These are phyloP conservation scores for Rhinoderma darwinii DNA, from an alignment of 2,113 vertebrate genomes.

Conservation along the genomic window DNA sequence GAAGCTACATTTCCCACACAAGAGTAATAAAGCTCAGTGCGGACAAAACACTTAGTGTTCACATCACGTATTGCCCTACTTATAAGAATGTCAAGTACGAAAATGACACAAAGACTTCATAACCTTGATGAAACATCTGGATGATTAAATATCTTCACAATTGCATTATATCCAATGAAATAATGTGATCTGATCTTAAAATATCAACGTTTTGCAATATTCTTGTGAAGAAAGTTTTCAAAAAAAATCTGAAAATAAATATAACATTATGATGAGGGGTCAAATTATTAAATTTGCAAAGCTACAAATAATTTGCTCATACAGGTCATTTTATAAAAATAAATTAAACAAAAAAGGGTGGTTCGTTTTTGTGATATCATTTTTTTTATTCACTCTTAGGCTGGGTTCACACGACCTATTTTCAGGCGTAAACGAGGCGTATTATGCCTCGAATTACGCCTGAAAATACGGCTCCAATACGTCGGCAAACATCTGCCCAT, in stretches of 20 bases:
- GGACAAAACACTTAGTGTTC: slow-evolving; percentile 10
- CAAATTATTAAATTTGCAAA: too few relatives aligned
- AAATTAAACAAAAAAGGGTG: too few relatives aligned
- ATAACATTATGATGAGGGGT: neutral
- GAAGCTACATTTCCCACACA: neutral
- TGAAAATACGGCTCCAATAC: too few relatives aligned
- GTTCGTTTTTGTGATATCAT: too few relatives aligned
- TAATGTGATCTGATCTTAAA: neutral
- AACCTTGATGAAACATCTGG: slow-evolving; percentile 49
- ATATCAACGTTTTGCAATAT: neutral
- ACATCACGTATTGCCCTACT: slow-evolving; percentile 18
- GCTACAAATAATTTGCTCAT: too few relatives aligned
- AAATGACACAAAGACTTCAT: slow-evolving; percentile 19
- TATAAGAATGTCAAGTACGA: slow-evolving; percentile 30
- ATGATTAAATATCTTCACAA: slow-evolving; percentile 30
- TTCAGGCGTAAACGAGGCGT: too few relatives aligned
- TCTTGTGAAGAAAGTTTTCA: neutral
- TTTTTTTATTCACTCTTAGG: too few relatives aligned
- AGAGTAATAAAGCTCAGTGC: neutral
- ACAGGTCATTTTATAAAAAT: too few relatives aligned
- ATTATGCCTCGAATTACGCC: too few relatives aligned
- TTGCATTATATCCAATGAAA: neutral
- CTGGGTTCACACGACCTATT: too few relatives aligned
- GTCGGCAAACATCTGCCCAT: too few relatives aligned
- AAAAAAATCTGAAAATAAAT: too few relatives aligned